Base-by-base conservation (phyloP, 1,140 invertebrate genomes). In the Phortica variegata region DNA sequence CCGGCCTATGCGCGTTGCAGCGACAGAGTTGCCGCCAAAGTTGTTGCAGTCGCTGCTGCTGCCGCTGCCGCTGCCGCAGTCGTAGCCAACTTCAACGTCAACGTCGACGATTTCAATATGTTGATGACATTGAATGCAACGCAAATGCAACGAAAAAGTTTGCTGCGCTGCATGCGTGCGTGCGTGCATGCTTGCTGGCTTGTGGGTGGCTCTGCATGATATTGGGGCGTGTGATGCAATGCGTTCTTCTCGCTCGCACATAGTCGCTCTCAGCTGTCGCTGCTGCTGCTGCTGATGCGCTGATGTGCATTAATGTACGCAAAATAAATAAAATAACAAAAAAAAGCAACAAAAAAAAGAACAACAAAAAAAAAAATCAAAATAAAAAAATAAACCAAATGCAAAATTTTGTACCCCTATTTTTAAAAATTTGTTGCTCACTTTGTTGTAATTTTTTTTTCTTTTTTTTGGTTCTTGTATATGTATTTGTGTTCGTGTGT, bases 281-380 rank as follows among this genome's bases (percentile, higher is more conserved):
- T n/a, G n/a, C n/a, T n/a, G n/a, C n/a, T n/a, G n/a, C n/a, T n/a
- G n/a, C n/a, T n/a, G n/a, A n/a, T n/a, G n/a, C n/a, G n/a, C n/a
- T n/a, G n/a, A n/a, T n/a, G n/a, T n/a, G n/a, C n/a, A n/a, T n/a
- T n/a, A n/a, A n/a, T n/a, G n/a, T n/a, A n/a, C n/a, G n/a, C n/a
- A 33, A 48, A 13, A 16, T 34, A 23, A 68, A 66, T 60, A 62
- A 60, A 57, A 53, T 62, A 60, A 55, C 68, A 66, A 65, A 72
- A 59, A 69, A 62, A 58, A 68, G 58, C 69, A 71, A 70, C 47
- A 43, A 53, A 56, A 59, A 65, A 70, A 57, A 56, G 58, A 60
- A 69, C 54, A 43, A 40, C 17, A 21, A 31, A 26, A 53, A 51
- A 57, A 52, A 47, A 21, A 26, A 43, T 52, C 29, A 52, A 46